Evolutionary conservation across 2,888 invertebrate genomes (phyloP).

Genomic region (Papilio gigon): DNA sequence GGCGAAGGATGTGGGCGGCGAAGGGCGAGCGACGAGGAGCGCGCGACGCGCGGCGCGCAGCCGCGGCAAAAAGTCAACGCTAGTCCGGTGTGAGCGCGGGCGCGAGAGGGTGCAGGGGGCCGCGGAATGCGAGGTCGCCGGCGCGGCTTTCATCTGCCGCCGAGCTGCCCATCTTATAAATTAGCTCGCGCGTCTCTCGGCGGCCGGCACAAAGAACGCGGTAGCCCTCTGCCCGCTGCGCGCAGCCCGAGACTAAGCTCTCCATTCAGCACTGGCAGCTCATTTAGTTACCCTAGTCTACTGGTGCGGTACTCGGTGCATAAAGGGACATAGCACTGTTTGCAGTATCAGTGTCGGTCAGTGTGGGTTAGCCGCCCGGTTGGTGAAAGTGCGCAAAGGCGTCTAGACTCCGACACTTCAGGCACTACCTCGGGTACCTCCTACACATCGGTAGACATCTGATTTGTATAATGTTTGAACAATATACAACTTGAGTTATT

Average conservation of each 20-base stretch:
- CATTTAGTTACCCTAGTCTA: neutral
- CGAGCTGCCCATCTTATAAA: slow-evolving; percentile 20
- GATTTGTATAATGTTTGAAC: no score
- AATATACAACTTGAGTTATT: no score
- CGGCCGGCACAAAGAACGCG: neutral
- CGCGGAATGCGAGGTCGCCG: slow-evolving; percentile 30
- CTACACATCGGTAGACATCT: no score
- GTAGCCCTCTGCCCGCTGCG: neutral
- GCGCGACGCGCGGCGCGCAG: neutral
- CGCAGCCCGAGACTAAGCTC: neutral
- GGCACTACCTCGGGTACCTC: no score
- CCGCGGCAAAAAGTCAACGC: neutral
- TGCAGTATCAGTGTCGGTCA: no score
- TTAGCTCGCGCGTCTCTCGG: neutral
- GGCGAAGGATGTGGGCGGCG: neutral
- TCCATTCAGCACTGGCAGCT: slow-evolving; percentile 2
- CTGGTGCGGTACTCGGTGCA: neutral
- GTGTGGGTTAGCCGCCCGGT: no score
- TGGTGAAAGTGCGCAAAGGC: no score
- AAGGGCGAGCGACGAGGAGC: neutral
- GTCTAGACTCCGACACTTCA: no score
- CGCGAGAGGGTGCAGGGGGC: slow-evolving; percentile 1
- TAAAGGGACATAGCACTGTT: no score
- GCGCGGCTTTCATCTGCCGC: slow-evolving; percentile 37
- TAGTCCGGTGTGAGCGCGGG: neutral